phyloP scores from a whole-genome alignment of 2,113 vertebrate genomes.

The Thunnus thynnus region DNA sequence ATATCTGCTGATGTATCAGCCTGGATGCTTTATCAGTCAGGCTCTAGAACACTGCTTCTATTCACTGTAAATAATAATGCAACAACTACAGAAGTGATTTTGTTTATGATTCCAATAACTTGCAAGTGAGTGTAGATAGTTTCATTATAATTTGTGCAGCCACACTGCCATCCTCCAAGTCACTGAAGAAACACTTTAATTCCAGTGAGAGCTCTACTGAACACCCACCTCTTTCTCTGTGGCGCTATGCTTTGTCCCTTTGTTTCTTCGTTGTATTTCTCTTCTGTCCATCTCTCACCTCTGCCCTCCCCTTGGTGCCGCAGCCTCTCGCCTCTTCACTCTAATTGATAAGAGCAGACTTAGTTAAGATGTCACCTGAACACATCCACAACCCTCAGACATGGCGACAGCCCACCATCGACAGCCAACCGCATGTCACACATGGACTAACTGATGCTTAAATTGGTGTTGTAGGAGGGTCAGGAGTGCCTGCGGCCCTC shows the following conservation, averaged over 20 bases:
- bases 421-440: slow-evolving; percentile 57
- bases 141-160: slow-evolving; percentile 15
- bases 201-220: slow-evolving; percentile 1
- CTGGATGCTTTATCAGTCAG: too few species aligned
- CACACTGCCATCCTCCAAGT: neutral
- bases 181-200: neutral
- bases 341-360: slow-evolving; percentile 83
- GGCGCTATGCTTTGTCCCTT: neutral
- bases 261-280: neutral
- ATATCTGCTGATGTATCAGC: too few species aligned
- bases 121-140: neutral
- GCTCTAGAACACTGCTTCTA: too few species aligned
- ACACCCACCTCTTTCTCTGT: slow-evolving; percentile 21
- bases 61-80: neutral
- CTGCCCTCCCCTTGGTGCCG: slow-evolving; percentile 45
- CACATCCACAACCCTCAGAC: slow-evolving; percentile 68
- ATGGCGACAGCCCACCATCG: slow-evolving; percentile 65
- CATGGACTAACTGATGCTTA: slow-evolving; percentile 68
- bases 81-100: neutral
- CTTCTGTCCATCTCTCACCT: slow-evolving; percentile 54
- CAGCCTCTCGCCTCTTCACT: slow-evolving; percentile 51
- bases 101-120: neutral
- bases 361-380: slow-evolving; percentile 85
- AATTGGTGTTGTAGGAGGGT: slow-evolving; percentile 81
- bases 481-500: slow-evolving; percentile 53